These are phyloP conservation scores for Caenorhabditis plicata DNA, from an alignment of 2,888 invertebrate genomes.

Conservation along the genomic window DNA sequence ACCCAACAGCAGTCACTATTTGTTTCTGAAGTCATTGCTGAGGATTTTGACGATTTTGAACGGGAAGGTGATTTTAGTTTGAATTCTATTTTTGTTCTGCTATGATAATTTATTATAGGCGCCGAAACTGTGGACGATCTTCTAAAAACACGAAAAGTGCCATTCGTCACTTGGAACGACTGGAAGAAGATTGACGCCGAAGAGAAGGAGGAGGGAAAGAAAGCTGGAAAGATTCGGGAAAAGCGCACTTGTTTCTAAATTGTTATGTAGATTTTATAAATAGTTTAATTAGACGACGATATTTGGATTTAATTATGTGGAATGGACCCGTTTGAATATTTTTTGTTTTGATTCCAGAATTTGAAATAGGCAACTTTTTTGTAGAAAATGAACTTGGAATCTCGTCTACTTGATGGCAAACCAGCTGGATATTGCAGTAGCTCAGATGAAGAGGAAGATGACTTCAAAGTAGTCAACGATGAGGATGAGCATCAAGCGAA, in stretches of 20 bases:
- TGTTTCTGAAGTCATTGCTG: slow-evolving; percentile 48
- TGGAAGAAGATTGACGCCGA: slow-evolving; percentile 57
- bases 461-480: slow-evolving; percentile 42
- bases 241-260: slow-evolving; percentile 37
- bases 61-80: neutral
- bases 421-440: slow-evolving; percentile 62
- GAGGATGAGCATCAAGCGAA: slow-evolving; percentile 47
- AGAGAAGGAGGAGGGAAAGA: slow-evolving; percentile 50
- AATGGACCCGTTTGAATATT: neutral
- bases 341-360: neutral
- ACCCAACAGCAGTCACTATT: slow-evolving; percentile 53
- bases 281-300: neutral
- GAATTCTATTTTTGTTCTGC: neutral
- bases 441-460: slow-evolving; percentile 61
- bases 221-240: slow-evolving; percentile 57
- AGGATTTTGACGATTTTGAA: slow-evolving; percentile 26
- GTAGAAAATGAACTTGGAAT: slow-evolving; percentile 42
- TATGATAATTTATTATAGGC: neutral
- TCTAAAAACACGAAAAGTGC: slow-evolving; percentile 35
- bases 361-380: neutral
- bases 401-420: slow-evolving; percentile 58
- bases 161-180: slow-evolving; percentile 50
- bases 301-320: neutral
- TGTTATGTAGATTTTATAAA: neutral
- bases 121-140: slow-evolving; percentile 21